Conservation (phyloP, 2,888 invertebrate genomes). For the Dasysyrphus albostriatus region DNA sequence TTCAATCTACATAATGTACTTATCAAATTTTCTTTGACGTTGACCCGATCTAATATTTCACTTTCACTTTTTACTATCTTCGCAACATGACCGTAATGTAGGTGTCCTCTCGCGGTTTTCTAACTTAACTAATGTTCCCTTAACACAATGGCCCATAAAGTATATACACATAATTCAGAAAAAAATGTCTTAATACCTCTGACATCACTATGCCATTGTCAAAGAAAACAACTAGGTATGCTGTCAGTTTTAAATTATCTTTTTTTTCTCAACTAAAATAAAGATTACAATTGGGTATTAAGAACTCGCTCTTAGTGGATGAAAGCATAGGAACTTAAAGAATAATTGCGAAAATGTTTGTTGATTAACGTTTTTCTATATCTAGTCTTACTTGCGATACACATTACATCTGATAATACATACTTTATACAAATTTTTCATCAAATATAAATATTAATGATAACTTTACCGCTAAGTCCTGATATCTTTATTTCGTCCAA, state of each 20-base stretch:
- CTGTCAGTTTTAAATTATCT: conserved; percentile 32
- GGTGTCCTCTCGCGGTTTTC: conserved; percentile 49
- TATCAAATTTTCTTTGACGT: conserved; percentile 44
- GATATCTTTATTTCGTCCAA: too few species aligned
- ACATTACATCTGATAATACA: too few species aligned
- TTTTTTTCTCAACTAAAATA: neutral
- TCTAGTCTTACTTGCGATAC: too few species aligned
- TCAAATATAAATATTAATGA: too few species aligned
- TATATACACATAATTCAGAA: neutral
- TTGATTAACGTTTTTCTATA: too few species aligned
- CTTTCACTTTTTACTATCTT: conserved; percentile 61
- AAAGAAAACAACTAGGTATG: conserved; percentile 28
- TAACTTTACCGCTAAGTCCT: too few species aligned
- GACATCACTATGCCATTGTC: conserved; percentile 53
- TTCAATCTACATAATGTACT: too few species aligned
- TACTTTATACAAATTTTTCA: too few species aligned
- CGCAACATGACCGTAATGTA: conserved; percentile 17
- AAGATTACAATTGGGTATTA: neutral
- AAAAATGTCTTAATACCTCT: conserved; percentile 38
- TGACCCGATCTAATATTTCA: conserved; percentile 58
- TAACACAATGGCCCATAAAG: conserved; percentile 59
- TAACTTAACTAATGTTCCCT: conserved; percentile 50
- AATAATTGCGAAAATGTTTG: too few species aligned
- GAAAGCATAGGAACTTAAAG: too few species aligned
- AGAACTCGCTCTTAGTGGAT: neutral